phyloP scores from a whole-genome alignment of 2,113 vertebrate species.

The Bungarus multicinctus region DNA sequence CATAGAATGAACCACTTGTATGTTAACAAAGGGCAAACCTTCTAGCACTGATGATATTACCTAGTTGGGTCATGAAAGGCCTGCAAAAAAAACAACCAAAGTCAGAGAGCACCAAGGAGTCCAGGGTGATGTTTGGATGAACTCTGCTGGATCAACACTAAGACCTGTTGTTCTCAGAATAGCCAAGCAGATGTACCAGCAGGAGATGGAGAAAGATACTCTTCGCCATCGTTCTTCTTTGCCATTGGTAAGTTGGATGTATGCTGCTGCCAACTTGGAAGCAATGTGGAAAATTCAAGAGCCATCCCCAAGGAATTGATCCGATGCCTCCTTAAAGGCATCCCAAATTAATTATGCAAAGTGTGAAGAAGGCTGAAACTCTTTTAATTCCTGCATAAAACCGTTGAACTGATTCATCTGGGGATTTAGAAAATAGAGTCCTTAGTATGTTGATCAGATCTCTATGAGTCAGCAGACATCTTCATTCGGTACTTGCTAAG shows the following conservation, averaged over 20 bases:
- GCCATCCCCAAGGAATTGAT: not conserved
- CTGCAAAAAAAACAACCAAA: no score
- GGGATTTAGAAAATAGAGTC: not conserved
- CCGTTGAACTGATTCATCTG: not conserved
- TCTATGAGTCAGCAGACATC: not conserved
- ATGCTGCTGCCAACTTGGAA: not conserved
- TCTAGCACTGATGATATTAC: no score
- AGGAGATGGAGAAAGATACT: not conserved
- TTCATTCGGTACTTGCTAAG: not conserved
- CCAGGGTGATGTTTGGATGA: no score
- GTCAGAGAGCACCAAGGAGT: no score
- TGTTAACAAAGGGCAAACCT: no score
- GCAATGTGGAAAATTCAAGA: not conserved
- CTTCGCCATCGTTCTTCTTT: not conserved
- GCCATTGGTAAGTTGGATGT: not conserved
- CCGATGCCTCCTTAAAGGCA: not conserved
- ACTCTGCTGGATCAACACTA: no score
- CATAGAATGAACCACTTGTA: no score
- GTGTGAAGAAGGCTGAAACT: not conserved
- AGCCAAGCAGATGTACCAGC: not conserved
- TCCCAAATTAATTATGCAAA: not conserved
- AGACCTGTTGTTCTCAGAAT: not conserved
- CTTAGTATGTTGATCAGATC: not conserved
- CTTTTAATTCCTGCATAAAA: not conserved
- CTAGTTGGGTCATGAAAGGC: no score